Conservation (phyloP, 2,113 vertebrate genomes). For the Megalops atlanticus region DNA sequence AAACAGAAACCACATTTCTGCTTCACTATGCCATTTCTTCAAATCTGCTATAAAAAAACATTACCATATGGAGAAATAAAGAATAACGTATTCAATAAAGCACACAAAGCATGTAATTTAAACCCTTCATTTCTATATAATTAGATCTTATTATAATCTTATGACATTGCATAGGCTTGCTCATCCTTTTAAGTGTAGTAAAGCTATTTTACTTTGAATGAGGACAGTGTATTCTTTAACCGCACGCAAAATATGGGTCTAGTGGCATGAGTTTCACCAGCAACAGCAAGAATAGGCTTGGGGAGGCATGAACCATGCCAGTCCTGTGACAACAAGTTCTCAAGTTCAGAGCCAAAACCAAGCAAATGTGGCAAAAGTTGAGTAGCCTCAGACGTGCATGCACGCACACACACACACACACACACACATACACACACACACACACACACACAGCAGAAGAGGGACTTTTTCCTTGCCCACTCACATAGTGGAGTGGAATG, state of each 20-base stretch:
- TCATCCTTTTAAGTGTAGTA: too few species aligned
- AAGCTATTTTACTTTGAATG: too few species aligned
- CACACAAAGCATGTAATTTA: too few species aligned
- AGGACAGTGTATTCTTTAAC: background rate
- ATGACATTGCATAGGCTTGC: too few species aligned
- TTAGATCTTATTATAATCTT: background rate
- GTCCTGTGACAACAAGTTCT: background rate
- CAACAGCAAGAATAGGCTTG: background rate
- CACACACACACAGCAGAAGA: background rate
- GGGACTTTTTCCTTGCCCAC: too few species aligned
- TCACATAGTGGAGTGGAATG: background rate
- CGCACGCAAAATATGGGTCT: background rate
- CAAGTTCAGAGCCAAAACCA: background rate
- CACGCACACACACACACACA: background rate
- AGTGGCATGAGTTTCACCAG: too few species aligned
- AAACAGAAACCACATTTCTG: conserved; percentile 8
- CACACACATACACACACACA: background rate
- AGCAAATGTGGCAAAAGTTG: background rate
- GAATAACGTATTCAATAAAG: too few species aligned
- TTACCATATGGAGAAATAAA: too few species aligned
- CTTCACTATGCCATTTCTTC: background rate
- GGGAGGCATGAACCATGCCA: background rate
- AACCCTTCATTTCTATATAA: background rate
- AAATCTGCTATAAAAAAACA: too few species aligned
- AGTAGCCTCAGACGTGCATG: background rate